phyloP scores from a whole-genome alignment of 2,113 vertebrate species.

The Salminus brasiliensis region DNA sequence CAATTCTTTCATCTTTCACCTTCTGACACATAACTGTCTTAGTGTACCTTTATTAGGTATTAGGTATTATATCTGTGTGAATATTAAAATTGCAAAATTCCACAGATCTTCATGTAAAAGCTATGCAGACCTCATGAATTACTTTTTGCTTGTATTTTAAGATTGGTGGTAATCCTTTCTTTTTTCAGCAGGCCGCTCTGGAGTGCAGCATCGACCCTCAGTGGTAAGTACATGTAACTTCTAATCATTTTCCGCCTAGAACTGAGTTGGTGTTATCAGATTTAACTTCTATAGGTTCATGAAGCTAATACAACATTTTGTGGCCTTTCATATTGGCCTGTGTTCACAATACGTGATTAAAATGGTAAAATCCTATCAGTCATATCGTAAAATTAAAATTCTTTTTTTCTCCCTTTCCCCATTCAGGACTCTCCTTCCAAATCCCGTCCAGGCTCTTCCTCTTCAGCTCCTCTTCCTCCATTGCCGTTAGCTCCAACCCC shows the following conservation, averaged over 20 bases:
- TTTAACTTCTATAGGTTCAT: neutral
- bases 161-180: conserved; percentile 6
- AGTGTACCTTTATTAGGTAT: too few species aligned
- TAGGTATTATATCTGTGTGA: too few species aligned
- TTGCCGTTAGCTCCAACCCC: conserved; percentile 75
- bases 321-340: neutral
- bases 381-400: too few species aligned
- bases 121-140: neutral
- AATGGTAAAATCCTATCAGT: neutral
- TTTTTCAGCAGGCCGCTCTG: conserved; percentile 31
- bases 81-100: too few species aligned
- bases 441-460: conserved; percentile 55
- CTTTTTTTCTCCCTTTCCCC: neutral
- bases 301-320: neutral
- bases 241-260: neutral
- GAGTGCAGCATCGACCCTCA: conserved; percentile 40
- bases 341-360: too few species aligned
- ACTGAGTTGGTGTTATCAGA: neutral
- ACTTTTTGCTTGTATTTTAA: neutral
- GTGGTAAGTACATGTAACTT: conserved; percentile 31
- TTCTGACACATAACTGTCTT: too few species aligned
- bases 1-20: too few species aligned
- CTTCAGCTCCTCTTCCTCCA: conserved; percentile 60
- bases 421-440: conserved; percentile 69
- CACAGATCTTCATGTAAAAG: neutral